Percentiles rank a stretch among this genome's conserved stretches.
These are phyloP conservation scores for Drosophila sp. DNA, from an alignment of 1,140 invertebrate genomes.

Conservation along the genomic window DNA sequence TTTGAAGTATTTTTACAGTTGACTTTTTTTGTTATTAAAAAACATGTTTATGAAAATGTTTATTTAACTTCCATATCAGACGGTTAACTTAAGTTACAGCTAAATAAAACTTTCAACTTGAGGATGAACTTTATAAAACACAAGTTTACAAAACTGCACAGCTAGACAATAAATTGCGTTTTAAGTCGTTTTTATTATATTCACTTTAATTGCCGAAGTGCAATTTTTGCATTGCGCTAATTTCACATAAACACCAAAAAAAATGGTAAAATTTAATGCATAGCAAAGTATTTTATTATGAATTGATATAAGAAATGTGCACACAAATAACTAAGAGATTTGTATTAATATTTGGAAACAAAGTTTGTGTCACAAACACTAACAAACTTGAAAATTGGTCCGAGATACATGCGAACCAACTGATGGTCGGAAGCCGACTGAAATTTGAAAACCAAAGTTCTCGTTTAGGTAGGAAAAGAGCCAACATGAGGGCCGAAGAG, in stretches of 20 bases:
- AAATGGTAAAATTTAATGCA: neutral
- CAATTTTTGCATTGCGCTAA: constrained; percentile 12
- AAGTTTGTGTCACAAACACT: neutral
- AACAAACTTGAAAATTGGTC: constrained; percentile 1
- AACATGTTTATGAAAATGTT: no score
- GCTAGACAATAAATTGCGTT: constrained; percentile 3
- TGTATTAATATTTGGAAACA: constrained; percentile 4
- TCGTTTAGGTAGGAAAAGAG: constrained; percentile 65
- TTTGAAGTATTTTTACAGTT: no score
- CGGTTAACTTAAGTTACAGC: no score
- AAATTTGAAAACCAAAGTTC: constrained; percentile 81
- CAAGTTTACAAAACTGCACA: constrained; percentile 2
- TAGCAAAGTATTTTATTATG: neutral
- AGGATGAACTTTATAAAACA: no score
- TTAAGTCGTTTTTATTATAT: no score
- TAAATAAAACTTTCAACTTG: no score
- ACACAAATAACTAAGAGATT: neutral
- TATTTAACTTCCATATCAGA: no score
- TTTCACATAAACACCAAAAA: constrained; percentile 1
- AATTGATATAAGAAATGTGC: neutral
- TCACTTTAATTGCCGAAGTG: neutral
- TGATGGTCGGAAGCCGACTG: constrained; percentile 80
- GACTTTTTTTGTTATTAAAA: no score
- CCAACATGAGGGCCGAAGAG: neutral
- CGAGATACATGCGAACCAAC: constrained; percentile 68